A percentile compares a stretch with the other conserved stretches of the same genome.
phyloP scores from a whole-genome alignment of 2,113 vertebrate species.

The Pitta sordida region DNA sequence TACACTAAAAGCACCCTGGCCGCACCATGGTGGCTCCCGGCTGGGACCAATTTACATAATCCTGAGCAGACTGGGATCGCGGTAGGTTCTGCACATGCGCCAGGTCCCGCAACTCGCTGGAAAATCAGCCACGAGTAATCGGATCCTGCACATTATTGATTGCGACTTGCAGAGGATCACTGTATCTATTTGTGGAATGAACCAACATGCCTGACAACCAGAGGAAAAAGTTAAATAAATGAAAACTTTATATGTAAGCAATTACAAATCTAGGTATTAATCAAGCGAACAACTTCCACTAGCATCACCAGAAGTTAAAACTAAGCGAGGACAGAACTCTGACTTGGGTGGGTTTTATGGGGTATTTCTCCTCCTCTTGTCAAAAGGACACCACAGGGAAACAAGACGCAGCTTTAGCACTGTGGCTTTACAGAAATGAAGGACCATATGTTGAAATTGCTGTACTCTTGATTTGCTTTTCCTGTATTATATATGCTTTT shows the following conservation, averaged over 20 bases:
- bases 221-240: neutral
- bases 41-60: no score
- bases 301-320: neutral
- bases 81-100: no score
- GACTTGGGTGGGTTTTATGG: neutral
- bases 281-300: neutral
- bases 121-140: no score
- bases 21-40: no score
- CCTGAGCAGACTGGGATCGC: no score
- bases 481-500: neutral
- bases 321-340: neutral
- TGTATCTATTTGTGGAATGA: neutral
- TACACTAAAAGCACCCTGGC: no score
- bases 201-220: neutral
- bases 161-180: no score
- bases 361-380: neutral
- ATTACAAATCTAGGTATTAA: neutral
- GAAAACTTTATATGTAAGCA: neutral
- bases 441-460: neutral
- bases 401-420: neutral
- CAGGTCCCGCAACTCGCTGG: no score
- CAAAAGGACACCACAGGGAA: neutral
- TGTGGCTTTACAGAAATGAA: neutral
- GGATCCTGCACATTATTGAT: no score
- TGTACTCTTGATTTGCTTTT: neutral